Percentiles rank a stretch among this genome's conserved stretches.
phyloP scores from a whole-genome alignment of 1,140 invertebrate genomes.

The Coelopa frigida region DNA sequence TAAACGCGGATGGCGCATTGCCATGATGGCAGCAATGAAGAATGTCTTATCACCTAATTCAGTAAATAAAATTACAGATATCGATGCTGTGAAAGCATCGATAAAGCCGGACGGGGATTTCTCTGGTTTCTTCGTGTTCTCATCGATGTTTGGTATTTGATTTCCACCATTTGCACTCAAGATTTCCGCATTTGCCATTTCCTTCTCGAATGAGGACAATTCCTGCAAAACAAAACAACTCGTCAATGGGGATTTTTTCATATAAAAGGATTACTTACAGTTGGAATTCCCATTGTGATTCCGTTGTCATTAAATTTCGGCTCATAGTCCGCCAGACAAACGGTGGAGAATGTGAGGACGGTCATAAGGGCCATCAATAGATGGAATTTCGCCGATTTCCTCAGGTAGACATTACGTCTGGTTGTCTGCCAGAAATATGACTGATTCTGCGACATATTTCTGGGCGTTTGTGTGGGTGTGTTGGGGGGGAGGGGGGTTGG shows the following conservation, averaged over 20 bases:
- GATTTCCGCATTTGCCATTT: neutral
- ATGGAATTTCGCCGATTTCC: conserved; percentile 38
- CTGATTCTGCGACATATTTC: conserved; percentile 42
- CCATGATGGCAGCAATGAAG: conserved; percentile 99
- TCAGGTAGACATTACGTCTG: conserved; percentile 42
- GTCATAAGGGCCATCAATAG: conserved; percentile 38
- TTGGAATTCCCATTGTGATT: conserved; percentile 19
- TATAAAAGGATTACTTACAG: conserved; percentile 16
- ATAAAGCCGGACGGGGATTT: conserved; percentile 70
- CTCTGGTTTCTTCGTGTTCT: conserved; percentile 11
- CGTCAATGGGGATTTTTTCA: neutral
- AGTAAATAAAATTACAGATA: conserved; percentile 95
- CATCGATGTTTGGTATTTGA: conserved; percentile 11
- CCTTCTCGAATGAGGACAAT: neutral
- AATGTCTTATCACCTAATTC: conserved; percentile 99
- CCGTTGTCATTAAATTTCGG: conserved; percentile 26
- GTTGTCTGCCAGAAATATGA: conserved; percentile 44
- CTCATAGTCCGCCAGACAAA: conserved; percentile 33
- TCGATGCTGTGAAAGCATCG: conserved; percentile 88
- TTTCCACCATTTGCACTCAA: conserved; percentile 7
- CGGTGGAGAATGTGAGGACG: conserved; percentile 38
- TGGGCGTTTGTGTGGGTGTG: neutral
- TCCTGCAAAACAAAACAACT: neutral
- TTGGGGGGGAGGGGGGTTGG: neutral
- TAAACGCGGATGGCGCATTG: conserved; percentile 91